Percentiles rank a stretch among this genome's conserved stretches.
phyloP scores from a whole-genome alignment of 92 coral and sea anemone genomes.

The Epizoanthus illoricatus region DNA sequence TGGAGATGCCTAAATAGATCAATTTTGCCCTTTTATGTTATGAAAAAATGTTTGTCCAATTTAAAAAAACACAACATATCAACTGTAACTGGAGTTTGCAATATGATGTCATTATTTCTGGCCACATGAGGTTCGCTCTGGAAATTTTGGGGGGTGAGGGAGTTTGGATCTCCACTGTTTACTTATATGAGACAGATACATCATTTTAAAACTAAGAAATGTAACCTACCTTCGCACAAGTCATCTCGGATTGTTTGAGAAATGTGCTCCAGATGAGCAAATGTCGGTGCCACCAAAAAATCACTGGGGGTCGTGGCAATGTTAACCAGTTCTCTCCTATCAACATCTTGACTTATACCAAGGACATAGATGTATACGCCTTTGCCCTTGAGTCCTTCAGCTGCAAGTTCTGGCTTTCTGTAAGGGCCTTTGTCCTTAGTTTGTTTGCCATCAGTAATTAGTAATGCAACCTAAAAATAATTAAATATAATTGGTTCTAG shows the following conservation, averaged over 20 bases:
- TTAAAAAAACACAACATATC: too few relatives aligned
- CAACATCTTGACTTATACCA: constrained; percentile 4
- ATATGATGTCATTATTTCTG: too few relatives aligned
- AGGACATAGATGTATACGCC: constrained; percentile 22
- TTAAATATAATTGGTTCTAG: background rate
- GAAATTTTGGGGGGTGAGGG: too few relatives aligned
- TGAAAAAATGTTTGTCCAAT: too few relatives aligned
- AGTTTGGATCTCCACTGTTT: background rate
- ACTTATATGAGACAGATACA: background rate
- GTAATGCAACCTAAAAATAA: background rate
- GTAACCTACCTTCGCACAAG: constrained; percentile 9
- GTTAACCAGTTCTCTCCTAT: background rate
- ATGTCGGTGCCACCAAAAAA: constrained; percentile 2
- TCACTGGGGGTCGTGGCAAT: background rate
- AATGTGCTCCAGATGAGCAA: background rate
- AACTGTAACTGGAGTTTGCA: too few relatives aligned
- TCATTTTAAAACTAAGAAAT: background rate
- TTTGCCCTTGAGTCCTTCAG: constrained; percentile 8
- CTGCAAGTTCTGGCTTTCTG: background rate
- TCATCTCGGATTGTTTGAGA: background rate
- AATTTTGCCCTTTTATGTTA: too few relatives aligned
- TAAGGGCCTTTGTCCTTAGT: constrained; percentile 3
- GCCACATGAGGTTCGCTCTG: too few relatives aligned
- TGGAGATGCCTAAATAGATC: too few relatives aligned
- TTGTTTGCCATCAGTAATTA: constrained; percentile 23